Conservation (phyloP, 2,113 vertebrate genomes). For the Macroglossus sobrinus region DNA sequence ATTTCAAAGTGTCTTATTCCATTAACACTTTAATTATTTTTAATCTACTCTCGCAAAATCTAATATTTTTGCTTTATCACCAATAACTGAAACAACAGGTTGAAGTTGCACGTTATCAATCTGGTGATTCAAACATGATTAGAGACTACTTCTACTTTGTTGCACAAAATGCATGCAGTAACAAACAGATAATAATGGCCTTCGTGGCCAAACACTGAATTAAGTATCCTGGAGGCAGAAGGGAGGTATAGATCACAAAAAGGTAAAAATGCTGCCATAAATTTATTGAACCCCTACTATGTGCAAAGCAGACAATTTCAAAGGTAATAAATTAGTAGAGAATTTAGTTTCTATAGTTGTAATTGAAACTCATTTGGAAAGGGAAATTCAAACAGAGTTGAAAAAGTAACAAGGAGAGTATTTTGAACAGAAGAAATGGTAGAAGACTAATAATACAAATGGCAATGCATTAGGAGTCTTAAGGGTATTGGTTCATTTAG, state of each 20-base stretch:
- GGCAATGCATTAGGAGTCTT: not conserved
- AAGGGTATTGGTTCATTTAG: not conserved
- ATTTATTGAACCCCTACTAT: not conserved
- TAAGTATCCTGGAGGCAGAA: not conserved
- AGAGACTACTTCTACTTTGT: not conserved
- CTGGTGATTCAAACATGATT: conserved; percentile 33
- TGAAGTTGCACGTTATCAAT: conserved; percentile 38
- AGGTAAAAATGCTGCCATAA: not conserved
- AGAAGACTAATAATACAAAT: not conserved
- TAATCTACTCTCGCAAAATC: conserved; percentile 50
- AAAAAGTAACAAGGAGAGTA: not conserved
- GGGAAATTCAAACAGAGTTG: not conserved
- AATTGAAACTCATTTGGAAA: not conserved
- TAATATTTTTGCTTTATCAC: conserved; percentile 28
- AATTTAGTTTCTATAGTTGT: conserved; percentile 5
- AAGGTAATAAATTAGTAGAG: not conserved
- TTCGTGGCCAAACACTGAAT: not conserved
- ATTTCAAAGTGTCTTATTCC: conserved; percentile 48
- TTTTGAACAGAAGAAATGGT: not conserved
- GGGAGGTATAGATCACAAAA: not conserved
- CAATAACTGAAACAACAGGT: conserved; percentile 44
- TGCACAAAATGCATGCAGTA: not conserved
- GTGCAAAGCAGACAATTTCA: not conserved
- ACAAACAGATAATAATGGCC: not conserved
- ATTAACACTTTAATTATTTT: conserved; percentile 68